Evolutionary conservation across 2,888 invertebrate genomes (phyloP).

Genomic region (Dicyrtomina minuta): DNA sequence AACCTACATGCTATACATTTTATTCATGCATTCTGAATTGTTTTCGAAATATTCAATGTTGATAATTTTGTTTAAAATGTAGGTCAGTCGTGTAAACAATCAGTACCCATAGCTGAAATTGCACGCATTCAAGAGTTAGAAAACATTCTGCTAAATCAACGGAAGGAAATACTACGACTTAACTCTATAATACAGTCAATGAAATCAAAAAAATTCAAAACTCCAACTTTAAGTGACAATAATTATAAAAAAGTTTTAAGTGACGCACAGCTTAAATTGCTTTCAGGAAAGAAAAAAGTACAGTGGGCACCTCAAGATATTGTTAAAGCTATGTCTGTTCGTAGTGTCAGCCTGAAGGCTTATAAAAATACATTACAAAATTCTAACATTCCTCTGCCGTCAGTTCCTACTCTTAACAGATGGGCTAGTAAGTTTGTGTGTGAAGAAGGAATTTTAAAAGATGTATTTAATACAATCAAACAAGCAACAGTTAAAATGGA

Average conservation of each 20-base stretch:
- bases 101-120: no score
- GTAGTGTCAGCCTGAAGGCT: slow-evolving; percentile 33
- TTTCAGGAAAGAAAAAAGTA: slow-evolving; percentile 26
- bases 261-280: slow-evolving; percentile 60
- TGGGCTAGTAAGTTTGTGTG: slow-evolving; percentile 36
- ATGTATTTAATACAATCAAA: slow-evolving; percentile 30
- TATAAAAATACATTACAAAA: slow-evolving; percentile 13
- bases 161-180: no score
- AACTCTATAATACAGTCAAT: no score
- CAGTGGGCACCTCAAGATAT: slow-evolving; percentile 31
- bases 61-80: no score
- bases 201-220: no score
- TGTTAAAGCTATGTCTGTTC: slow-evolving; percentile 22
- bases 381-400: slow-evolving; percentile 36
- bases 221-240: no score
- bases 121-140: no score
- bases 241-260: neutral
- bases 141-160: no score
- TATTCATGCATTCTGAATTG: no score
- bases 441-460: slow-evolving; percentile 35
- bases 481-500: slow-evolving; percentile 1
- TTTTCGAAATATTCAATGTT: no score
- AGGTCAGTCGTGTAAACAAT: no score
- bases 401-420: slow-evolving; percentile 25
- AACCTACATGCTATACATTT: no score